Evolutionary conservation across 2,797 vertebrate species (phyloP), one percentile per base, ranked within the genome.

Genomic region (Enteromius argenteus): DNA sequence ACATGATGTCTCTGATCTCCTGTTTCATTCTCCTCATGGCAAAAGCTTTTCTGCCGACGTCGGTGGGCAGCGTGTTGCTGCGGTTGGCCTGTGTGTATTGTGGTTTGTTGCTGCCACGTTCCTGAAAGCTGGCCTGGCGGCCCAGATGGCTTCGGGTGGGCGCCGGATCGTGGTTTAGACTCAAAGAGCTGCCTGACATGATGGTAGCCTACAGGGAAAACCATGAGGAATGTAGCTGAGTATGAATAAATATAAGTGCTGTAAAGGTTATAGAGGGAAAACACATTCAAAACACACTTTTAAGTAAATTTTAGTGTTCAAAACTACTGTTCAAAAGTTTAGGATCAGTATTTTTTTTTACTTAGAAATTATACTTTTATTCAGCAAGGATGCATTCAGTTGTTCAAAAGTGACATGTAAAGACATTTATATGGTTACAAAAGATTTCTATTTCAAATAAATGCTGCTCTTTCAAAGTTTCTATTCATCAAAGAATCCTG

Each of bases 111-210:
- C 92, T 95, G 90, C 96, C 96, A 87, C 97, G 96, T 77, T 99
- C 98, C 93, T 99, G 98, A 93, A 99, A 99, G 93, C 98, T 99
- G 79, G 97, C 97, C 94, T 99, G 98, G 68, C 98, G 95, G 77
- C 97, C 98, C 88, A 99, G 94, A 5, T 97, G 97, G 90, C 93
- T 97, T 84, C 97, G 96, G 46, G 94, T 89, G 3, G 96, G 94
- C 5, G 95, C 90, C 5, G 94, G 94, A 87, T 99, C 97, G 2
- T 98, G 97, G 93, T 98, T 98, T 93, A 99, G 93, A 88, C 97
- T 99, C 92, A 98, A 93, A 80, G 95, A 98, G 92, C 98, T 99
- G 92, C 98, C 97, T 21, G 97, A 99, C 98, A 99, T 99, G 92
- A 99, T 99, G 90, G 98, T 98, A 67, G 98, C 98, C 98, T 99